A percentile compares a stretch with the other conserved stretches of the same genome.
Conservation (phyloP, 2,888 invertebrate genomes). For the Rotaria sp. region DNA sequence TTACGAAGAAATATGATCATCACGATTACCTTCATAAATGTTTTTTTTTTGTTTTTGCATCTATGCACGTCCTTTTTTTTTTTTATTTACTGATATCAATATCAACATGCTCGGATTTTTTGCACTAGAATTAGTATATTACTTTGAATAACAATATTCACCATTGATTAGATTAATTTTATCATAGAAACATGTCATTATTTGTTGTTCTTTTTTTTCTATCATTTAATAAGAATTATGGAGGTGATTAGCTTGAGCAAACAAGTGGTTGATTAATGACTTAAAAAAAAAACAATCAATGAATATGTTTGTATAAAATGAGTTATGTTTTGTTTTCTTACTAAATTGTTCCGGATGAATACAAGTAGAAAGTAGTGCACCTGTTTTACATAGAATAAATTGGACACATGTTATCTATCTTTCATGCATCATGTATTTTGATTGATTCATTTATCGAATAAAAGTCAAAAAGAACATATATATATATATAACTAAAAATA, state of each 20-base stretch:
- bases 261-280: neutral
- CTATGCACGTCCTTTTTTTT: too few species aligned
- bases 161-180: neutral
- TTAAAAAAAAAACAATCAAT: neutral
- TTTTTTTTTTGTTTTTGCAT: too few species aligned
- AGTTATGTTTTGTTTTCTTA: neutral
- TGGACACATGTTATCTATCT: neutral
- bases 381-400: neutral
- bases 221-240: neutral
- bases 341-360: neutral
- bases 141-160: neutral
- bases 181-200: neutral
- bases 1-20: too few species aligned
- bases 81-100: too few species aligned
- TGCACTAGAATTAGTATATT: neutral
- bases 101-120: neutral
- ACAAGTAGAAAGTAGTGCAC: neutral
- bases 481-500: too few species aligned
- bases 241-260: neutral
- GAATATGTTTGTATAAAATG: neutral
- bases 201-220: neutral
- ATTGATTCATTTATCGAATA: neutral
- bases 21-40: too few species aligned
- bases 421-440: neutral
- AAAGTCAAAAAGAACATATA: too few species aligned